A percentile compares a stretch with the other conserved stretches of the same genome.
These are phyloP conservation scores for Hydrotaea cyrtoneurina DNA, from an alignment of 2,888 invertebrate genomes.

Conservation along the genomic window DNA sequence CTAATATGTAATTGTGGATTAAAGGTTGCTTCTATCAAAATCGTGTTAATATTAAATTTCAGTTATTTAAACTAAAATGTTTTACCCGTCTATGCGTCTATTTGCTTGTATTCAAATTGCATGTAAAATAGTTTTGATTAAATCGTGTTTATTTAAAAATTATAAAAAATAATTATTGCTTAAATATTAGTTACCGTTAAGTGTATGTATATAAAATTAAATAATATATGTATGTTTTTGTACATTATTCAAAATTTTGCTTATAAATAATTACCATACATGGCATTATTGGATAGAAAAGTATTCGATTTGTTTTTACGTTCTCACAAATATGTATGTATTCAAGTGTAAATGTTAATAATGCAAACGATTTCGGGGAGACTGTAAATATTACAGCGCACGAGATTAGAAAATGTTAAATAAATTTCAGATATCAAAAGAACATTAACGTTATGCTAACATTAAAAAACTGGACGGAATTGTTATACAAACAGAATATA, in stretches of 20 bases:
- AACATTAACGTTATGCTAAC: slow-evolving; percentile 39
- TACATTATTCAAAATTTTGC: slow-evolving; percentile 12
- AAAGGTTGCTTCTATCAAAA: too few species aligned
- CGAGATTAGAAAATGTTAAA: slow-evolving; percentile 29
- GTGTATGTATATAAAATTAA: slow-evolving; percentile 46
- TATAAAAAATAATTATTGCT: slow-evolving; percentile 47
- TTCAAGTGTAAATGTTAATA: not conserved
- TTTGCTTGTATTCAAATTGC: too few species aligned
- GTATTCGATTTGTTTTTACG: slow-evolving; percentile 1
- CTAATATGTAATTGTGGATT: too few species aligned
- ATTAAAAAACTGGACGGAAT: slow-evolving; percentile 26
- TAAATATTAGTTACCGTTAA: slow-evolving; percentile 50
- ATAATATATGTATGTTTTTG: slow-evolving; percentile 55
- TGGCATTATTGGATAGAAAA: slow-evolving; percentile 5
- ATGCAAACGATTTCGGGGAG: too few species aligned
- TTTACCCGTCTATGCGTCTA: too few species aligned
- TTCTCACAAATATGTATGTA: not conserved
- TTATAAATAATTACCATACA: not conserved
- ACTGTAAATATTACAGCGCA: slow-evolving; percentile 69
- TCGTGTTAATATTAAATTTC: too few species aligned
- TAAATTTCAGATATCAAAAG: not conserved
- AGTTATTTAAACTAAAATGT: too few species aligned
- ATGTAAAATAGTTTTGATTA: not conserved
- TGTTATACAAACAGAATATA: not conserved
- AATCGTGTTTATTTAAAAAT: slow-evolving; percentile 48